Conservation (phyloP, 2,113 vertebrate species). For the Alexandromys fortis region DNA sequence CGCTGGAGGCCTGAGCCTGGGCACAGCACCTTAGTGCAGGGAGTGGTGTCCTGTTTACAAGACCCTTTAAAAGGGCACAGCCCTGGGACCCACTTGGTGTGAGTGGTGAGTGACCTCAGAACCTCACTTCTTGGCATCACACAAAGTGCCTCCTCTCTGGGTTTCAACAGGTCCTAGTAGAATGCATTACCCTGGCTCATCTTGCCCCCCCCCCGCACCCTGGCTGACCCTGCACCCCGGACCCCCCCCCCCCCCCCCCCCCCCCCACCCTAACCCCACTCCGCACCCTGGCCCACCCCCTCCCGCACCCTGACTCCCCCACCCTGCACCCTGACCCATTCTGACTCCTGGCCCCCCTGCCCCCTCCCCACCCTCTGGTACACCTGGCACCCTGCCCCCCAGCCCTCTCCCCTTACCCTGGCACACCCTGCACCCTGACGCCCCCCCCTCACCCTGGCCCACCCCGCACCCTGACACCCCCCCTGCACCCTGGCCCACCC, state of each 20-base stretch:
- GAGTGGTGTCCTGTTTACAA: not conserved
- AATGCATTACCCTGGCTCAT: rapidly evolving
- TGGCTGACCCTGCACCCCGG: no score
- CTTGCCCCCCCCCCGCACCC: rapidly evolving
- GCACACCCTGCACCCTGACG: no score
- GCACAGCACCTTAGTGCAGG: not conserved
- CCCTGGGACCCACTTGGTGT: not conserved
- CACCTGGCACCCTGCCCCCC: no score
- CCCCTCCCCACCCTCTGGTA: no score
- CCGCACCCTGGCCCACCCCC: no score
- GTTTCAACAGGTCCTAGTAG: not conserved
- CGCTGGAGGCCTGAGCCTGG: not conserved
- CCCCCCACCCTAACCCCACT: rapidly evolving
- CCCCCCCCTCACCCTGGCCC: no score
- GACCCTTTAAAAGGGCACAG: not conserved
- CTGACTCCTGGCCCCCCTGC: no score
- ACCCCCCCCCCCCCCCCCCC: not conserved
- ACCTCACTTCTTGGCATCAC: not conserved
- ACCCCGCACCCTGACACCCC: no score
- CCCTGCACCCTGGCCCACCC: not conserved
- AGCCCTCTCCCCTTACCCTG: no score
- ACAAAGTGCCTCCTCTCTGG: rapidly evolving
- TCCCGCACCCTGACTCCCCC: no score
- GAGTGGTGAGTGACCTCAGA: not conserved
- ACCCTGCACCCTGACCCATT: no score